phyloP scores from a whole-genome alignment of 2,113 vertebrate species.

The Phylloscopus whistleri region DNA sequence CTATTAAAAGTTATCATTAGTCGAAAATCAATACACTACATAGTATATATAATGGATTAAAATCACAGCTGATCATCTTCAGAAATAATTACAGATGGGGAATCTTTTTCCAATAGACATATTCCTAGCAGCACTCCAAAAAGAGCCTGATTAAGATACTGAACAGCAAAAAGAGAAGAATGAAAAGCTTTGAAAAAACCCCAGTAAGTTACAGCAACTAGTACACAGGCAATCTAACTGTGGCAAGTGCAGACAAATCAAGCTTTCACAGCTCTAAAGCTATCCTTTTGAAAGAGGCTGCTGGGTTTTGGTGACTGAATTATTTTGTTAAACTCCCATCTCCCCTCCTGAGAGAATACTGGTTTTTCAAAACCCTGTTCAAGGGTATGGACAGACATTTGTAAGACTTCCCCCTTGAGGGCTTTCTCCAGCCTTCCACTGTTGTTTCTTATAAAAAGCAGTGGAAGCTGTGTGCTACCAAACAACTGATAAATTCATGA shows the following conservation, averaged over 20 bases:
- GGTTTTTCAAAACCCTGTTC: neutral
- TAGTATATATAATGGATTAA: slow-evolving; percentile 20
- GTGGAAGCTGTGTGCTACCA: neutral
- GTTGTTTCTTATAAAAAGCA: neutral
- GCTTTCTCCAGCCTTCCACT: neutral
- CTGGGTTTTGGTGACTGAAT: neutral
- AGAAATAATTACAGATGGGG: neutral
- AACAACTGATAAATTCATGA: neutral
- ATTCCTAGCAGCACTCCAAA: neutral
- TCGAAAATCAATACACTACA: slow-evolving; percentile 35
- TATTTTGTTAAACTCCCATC: neutral
- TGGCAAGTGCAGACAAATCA: neutral
- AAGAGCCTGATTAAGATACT: neutral
- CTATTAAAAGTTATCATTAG: slow-evolving; percentile 47
- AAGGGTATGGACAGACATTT: neutral
- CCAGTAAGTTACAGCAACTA: neutral
- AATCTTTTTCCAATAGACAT: neutral
- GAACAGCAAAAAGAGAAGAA: neutral
- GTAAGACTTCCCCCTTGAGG: neutral
- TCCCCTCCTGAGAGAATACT: neutral
- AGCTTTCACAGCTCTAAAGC: neutral
- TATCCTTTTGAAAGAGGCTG: neutral
- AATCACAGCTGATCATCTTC: slow-evolving; percentile 10
- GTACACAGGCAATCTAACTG: neutral
- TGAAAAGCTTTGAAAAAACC: neutral